phyloP scores from a whole-genome alignment of 2,888 invertebrate species.

The Aphidius colemani region DNA sequence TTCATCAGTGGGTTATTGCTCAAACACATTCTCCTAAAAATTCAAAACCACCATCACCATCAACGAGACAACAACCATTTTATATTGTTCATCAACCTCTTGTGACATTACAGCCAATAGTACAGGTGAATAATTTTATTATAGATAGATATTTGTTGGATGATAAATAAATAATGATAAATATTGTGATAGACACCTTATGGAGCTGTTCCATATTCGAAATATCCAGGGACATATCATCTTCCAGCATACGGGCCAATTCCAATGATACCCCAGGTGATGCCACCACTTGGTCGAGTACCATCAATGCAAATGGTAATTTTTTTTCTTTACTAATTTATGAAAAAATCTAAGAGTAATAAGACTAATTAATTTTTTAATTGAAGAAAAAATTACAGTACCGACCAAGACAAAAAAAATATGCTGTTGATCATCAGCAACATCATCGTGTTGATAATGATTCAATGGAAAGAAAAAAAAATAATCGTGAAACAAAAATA shows the following conservation, averaged over 20 bases:
- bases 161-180: background rate
- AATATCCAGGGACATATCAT: conserved; percentile 47
- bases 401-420: background rate
- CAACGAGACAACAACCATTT: background rate
- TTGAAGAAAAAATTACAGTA: conserved; percentile 6
- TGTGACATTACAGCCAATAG: conserved; percentile 53
- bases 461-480: conserved; percentile 39
- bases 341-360: no score
- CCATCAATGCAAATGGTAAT: conserved; percentile 53
- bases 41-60: conserved; percentile 45
- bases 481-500: conserved; percentile 38
- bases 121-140: conserved; percentile 44
- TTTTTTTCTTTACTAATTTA: no score
- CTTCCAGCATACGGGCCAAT: conserved; percentile 49
- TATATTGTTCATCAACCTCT: conserved; percentile 54
- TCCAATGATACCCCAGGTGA: conserved; percentile 50
- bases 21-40: conserved; percentile 53
- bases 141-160: no score
- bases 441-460: conserved; percentile 40
- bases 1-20: conserved; percentile 57
- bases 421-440: conserved; percentile 7
- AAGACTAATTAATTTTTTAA: background rate
- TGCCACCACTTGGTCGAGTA: conserved; percentile 40
- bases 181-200: conserved; percentile 47
- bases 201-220: conserved; percentile 46